Evolutionary conservation across 2,113 vertebrate genomes (phyloP).

Genomic region (Cinclus cinclus): DNA sequence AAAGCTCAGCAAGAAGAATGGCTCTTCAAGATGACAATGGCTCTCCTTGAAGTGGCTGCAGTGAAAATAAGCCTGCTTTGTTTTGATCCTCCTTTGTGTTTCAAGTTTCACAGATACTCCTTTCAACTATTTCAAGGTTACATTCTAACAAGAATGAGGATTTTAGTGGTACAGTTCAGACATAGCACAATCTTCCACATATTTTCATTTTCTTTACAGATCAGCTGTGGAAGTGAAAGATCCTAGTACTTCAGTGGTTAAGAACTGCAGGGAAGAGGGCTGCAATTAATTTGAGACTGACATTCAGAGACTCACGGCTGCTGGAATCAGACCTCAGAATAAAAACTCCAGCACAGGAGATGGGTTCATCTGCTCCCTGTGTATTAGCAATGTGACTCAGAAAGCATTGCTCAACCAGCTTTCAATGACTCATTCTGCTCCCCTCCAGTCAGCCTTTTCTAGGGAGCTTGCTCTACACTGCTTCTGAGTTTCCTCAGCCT

Average conservation of each 20-base stretch:
- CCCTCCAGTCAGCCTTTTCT: slow-evolving; percentile 7
- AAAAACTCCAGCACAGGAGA: slow-evolving; percentile 18
- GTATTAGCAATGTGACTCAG: slow-evolving; percentile 21
- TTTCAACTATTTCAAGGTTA: slow-evolving; percentile 20
- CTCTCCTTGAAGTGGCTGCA: not conserved
- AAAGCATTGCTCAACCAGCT: slow-evolving; percentile 48
- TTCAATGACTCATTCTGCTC: slow-evolving; percentile 33
- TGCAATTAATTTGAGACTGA: not conserved
- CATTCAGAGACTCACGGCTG: slow-evolving; percentile 37
- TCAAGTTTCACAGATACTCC: not conserved
- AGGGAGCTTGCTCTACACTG: not conserved
- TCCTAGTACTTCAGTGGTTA: not conserved
- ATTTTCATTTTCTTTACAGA: not conserved
- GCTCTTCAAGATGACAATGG: slow-evolving; percentile 29
- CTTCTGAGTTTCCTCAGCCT: not conserved
- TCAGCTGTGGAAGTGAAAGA: not conserved
- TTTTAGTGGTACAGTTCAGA: not conserved
- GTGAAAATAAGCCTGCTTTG: slow-evolving; percentile 42
- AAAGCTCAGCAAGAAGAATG: slow-evolving; percentile 33
- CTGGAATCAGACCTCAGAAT: not conserved
- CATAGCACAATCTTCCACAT: not conserved
- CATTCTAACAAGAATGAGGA: not conserved
- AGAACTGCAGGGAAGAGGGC: not conserved
- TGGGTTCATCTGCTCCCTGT: not conserved
- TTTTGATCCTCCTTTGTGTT: slow-evolving; percentile 2